Evolutionary conservation across 1,140 invertebrate species (phyloP).

Genomic region (Leptopilina boulardi): DNA sequence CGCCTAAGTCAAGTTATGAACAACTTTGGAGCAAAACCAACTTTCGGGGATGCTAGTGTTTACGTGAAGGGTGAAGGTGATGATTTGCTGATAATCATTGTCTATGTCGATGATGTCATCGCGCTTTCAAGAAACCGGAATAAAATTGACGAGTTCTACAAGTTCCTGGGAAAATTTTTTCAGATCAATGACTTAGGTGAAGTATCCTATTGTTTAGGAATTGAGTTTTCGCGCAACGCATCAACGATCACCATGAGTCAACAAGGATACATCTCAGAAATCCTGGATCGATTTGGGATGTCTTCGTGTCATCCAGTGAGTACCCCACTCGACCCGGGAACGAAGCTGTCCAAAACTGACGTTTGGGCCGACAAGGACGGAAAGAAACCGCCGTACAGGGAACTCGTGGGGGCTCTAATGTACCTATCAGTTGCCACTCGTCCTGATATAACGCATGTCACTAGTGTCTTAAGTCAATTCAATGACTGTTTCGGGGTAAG

Average conservation of each 20-base stretch:
- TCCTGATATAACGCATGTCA: neutral
- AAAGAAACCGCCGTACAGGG: conserved; percentile 5
- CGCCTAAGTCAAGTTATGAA: neutral
- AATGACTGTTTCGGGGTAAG: neutral
- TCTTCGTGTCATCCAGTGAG: conserved; percentile 1
- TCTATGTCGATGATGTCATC: neutral
- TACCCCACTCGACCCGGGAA: neutral
- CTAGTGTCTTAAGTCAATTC: conserved; percentile 5
- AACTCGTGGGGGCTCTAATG: neutral
- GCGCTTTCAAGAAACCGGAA: conserved; percentile 25
- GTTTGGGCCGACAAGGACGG: neutral
- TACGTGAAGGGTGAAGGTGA: conserved; percentile 47
- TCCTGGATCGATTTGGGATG: conserved; percentile 34
- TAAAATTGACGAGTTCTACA: conserved; percentile 10
- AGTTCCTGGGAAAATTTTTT: conserved; percentile 37
- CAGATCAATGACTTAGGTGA: conserved; percentile 45
- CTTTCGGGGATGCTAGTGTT: conserved; percentile 35
- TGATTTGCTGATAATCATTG: conserved; percentile 31
- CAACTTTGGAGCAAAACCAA: conserved; percentile 39
- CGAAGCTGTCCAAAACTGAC: neutral
- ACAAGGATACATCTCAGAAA: neutral
- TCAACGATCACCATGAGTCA: conserved; percentile 19
- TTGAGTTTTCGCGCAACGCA: conserved; percentile 35
- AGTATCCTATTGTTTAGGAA: conserved; percentile 42
- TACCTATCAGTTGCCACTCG: conserved; percentile 12